phyloP scores from a whole-genome alignment of 2,113 vertebrate genomes.

The Naja naja region DNA sequence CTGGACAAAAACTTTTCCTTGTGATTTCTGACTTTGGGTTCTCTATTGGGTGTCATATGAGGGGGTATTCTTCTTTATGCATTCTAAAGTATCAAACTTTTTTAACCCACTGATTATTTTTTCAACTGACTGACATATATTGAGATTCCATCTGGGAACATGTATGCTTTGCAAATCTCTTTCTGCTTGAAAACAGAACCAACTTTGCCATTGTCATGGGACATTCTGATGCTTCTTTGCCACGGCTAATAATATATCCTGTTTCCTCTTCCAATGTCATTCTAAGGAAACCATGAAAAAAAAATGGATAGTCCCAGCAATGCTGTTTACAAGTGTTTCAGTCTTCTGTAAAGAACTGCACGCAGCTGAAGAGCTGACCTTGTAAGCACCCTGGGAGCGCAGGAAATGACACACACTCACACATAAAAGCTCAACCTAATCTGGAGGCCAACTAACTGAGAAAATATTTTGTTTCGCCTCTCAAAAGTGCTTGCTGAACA shows the following conservation, averaged over 20 bases:
- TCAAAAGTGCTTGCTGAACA: conserved; percentile 41
- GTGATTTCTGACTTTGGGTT: neutral
- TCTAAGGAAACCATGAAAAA: conserved; percentile 10
- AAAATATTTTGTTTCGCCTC: conserved; percentile 55
- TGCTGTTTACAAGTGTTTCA: conserved; percentile 32
- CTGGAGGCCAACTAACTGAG: conserved; percentile 54
- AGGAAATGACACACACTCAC: conserved; percentile 60
- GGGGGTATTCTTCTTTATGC: neutral
- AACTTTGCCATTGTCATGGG: neutral
- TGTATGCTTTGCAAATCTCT: neutral
- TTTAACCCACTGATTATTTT: neutral
- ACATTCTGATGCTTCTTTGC: neutral
- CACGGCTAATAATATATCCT: conserved; percentile 13
- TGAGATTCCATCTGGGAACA: neutral
- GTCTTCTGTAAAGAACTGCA: conserved; percentile 41
- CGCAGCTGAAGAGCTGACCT: conserved; percentile 47
- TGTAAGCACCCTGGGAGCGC: conserved; percentile 37
- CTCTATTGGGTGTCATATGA: neutral
- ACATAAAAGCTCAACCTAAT: conserved; percentile 56
- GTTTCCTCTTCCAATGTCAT: neutral
- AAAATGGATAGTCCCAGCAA: conserved; percentile 23
- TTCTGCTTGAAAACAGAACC: neutral
- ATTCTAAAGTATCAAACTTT: neutral
- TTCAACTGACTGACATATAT: neutral
- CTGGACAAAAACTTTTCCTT: neutral